These are phyloP conservation scores for Xerus inauris DNA, from an alignment of 2,113 vertebrate genomes.

Conservation along the genomic window DNA sequence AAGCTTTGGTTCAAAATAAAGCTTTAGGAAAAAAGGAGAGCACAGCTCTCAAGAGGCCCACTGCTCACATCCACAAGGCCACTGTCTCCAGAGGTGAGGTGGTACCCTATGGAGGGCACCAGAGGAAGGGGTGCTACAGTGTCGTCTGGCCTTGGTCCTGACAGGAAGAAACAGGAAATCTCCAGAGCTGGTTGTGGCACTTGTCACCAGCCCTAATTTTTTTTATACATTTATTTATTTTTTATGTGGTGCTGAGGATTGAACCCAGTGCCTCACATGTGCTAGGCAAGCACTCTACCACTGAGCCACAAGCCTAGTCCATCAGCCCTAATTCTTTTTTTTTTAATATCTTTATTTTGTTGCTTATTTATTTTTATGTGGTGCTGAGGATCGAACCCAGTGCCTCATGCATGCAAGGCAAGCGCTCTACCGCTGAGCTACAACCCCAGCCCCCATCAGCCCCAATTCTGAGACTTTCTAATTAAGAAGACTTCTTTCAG, in stretches of 20 bases:
- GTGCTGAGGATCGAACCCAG: too few species aligned
- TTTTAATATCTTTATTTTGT: too few species aligned
- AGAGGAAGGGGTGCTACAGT: background rate
- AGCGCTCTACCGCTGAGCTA: too few species aligned
- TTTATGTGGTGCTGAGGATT: too few species aligned
- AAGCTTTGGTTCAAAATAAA: background rate
- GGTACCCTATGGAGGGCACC: background rate
- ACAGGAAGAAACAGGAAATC: background rate
- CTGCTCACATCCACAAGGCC: background rate
- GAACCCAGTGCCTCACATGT: too few species aligned
- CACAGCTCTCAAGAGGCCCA: background rate
- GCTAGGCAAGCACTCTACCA: too few species aligned
- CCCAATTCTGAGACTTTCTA: background rate
- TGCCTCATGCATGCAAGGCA: too few species aligned
- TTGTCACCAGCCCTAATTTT: background rate
- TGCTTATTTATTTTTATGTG: too few species aligned
- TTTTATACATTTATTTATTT: background rate
- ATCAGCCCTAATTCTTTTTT: too few species aligned
- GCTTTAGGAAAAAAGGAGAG: background rate
- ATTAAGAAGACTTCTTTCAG: background rate
- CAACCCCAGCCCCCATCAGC: too few species aligned
- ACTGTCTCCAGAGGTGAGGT: background rate
- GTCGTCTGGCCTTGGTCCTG: background rate
- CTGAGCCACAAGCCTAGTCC: too few species aligned
- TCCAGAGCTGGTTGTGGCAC: background rate